Conservation (phyloP, 2,888 invertebrate genomes). For the Alentia gelatinosa region DNA sequence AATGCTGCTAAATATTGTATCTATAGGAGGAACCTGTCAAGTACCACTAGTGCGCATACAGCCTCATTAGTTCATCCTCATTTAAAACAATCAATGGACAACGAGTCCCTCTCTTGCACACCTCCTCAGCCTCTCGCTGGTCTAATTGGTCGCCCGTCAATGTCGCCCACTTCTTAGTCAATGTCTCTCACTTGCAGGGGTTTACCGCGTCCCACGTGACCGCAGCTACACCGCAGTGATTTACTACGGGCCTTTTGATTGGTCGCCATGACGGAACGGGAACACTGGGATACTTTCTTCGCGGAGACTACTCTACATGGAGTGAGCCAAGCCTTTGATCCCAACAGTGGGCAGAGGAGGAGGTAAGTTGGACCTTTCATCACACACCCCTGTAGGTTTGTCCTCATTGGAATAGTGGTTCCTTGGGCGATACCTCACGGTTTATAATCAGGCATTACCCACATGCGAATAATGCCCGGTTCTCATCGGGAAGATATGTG, state of each 20-base stretch:
- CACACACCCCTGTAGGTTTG: not conserved
- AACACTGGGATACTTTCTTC: not conserved
- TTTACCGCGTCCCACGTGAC: not conserved
- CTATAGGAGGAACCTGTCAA: too few relatives aligned
- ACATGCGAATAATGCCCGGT: too few relatives aligned
- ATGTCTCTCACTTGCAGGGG: not conserved
- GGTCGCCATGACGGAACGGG: not conserved
- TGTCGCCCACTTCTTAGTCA: not conserved
- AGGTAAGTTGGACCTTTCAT: not conserved
- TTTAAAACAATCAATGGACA: too few relatives aligned
- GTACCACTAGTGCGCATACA: too few relatives aligned
- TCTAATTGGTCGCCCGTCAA: too few relatives aligned
- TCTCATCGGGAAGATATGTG: too few relatives aligned
- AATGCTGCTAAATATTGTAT: too few relatives aligned
- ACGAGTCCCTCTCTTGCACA: too few relatives aligned
- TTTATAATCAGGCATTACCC: too few relatives aligned
- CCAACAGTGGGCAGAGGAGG: not conserved
- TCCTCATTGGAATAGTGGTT: not conserved
- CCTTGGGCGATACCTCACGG: too few relatives aligned
- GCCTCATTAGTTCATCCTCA: too few relatives aligned
- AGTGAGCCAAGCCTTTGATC: slow-evolving; percentile 33
- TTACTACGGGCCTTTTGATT: not conserved
- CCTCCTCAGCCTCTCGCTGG: too few relatives aligned
- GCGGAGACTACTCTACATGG: slow-evolving; percentile 38
- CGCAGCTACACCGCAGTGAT: not conserved